phyloP scores from a whole-genome alignment of 2,888 invertebrate species.

The Plutella xylostella region DNA sequence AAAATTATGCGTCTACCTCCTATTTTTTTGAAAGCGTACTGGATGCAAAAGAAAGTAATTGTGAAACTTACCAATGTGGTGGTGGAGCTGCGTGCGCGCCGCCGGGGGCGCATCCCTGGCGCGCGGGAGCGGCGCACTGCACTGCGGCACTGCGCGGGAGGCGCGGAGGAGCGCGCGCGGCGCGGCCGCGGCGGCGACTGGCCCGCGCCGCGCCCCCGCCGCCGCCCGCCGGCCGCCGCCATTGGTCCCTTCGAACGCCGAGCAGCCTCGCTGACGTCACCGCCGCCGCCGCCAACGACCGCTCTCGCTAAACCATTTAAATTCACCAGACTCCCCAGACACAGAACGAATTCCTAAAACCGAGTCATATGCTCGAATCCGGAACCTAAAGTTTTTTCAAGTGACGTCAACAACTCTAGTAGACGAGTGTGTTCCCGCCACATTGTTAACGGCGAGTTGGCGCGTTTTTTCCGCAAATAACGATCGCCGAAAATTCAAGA shows the following conservation, averaged over 20 bases:
- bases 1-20: neutral
- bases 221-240: slow-evolving; percentile 18
- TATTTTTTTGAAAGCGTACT: neutral
- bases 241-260: slow-evolving; percentile 38
- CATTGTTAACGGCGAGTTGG: neutral
- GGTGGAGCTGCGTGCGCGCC: neutral
- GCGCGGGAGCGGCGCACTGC: slow-evolving; percentile 33
- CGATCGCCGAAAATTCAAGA: slow-evolving; percentile 60
- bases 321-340: slow-evolving; percentile 16
- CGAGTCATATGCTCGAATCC: slow-evolving; percentile 20
- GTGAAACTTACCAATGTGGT: neutral
- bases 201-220: slow-evolving; percentile 22
- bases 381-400: slow-evolving; percentile 3
- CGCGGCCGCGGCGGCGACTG: slow-evolving; percentile 28
- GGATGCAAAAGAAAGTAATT: neutral
- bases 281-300: slow-evolving; percentile 25
- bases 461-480: slow-evolving; percentile 47
- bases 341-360: slow-evolving; percentile 2
- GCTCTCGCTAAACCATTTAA: slow-evolving; percentile 24
- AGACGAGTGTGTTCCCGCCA: neutral
- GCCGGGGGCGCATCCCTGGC: neutral
- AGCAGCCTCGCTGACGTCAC: slow-evolving; percentile 50
- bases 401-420: neutral
- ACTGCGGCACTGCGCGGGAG: slow-evolving; percentile 44
- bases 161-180: slow-evolving; percentile 41